Conservation (phyloP, 2,888 invertebrate genomes). For the Caprella mutica region DNA sequence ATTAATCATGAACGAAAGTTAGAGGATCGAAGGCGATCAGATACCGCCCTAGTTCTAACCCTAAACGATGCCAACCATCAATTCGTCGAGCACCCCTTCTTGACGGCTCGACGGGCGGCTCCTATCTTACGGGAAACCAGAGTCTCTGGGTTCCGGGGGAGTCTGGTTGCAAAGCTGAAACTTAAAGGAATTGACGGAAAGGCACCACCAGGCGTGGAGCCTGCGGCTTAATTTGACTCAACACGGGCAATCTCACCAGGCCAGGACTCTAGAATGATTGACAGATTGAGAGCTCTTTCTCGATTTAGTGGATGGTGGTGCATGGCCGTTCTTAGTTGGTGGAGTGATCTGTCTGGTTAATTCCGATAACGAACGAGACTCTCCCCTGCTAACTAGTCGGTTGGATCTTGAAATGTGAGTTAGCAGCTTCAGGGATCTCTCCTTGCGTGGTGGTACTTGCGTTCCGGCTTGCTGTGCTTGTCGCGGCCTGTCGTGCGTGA, state of each 20-base stretch:
- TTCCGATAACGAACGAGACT: constrained; percentile 62
- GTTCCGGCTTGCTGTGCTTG: too few species aligned
- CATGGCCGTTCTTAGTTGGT: constrained; percentile 60
- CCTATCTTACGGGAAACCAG: constrained; percentile 50
- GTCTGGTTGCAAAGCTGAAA: constrained; percentile 55
- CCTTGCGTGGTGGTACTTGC: too few species aligned
- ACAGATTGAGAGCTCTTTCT: constrained; percentile 53
- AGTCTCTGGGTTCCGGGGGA: constrained; percentile 53
- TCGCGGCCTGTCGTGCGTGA: too few species aligned
- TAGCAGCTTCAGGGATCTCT: too few species aligned
- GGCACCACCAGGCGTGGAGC: constrained; percentile 62
- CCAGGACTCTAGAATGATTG: constrained; percentile 58
- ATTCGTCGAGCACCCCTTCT: constrained; percentile 51
- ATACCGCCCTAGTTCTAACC: constrained; percentile 55
- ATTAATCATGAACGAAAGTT: constrained; percentile 57
- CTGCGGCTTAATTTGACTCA: constrained; percentile 61
- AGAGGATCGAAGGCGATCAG: constrained; percentile 58
- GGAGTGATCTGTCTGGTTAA: constrained; percentile 61
- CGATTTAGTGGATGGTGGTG: constrained; percentile 50
- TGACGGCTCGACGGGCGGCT: constrained; percentile 50
- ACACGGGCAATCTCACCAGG: constrained; percentile 47
- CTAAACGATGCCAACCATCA: constrained; percentile 55
- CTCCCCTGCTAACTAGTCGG: constrained; percentile 50
- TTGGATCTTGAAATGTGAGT: constrained; percentile 38
- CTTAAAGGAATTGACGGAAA: constrained; percentile 49